Percentiles rank a stretch among this genome's conserved stretches.
phyloP scores from a whole-genome alignment of 1,140 invertebrate genomes.

The Elymnias hypermnestra region DNA sequence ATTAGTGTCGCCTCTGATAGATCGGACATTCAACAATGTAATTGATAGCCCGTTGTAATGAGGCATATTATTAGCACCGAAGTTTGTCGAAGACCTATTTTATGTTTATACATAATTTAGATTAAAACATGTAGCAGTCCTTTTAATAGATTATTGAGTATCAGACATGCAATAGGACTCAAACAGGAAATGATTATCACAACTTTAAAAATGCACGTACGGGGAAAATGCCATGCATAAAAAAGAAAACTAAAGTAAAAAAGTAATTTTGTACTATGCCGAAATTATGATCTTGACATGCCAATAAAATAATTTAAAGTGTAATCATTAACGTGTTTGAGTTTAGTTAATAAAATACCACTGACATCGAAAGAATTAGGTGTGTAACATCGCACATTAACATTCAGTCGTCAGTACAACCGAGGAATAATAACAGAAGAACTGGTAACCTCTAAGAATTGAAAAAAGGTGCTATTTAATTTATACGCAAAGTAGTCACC shows the following conservation, averaged over 20 bases:
- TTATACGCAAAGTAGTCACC: no score
- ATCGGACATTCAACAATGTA: conserved; percentile 30
- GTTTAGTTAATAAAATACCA: background rate
- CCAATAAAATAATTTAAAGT: background rate
- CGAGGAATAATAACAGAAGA: background rate
- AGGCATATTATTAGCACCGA: conserved; percentile 23
- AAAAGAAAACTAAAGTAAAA: background rate
- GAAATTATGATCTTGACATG: background rate
- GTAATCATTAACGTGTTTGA: background rate
- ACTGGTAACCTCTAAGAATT: no score
- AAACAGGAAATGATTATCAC: conserved; percentile 52
- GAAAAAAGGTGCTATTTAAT: no score
- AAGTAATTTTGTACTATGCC: background rate
- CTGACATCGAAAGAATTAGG: background rate
- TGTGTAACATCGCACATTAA: background rate
- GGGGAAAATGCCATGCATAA: no score
- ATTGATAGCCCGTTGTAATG: conserved; percentile 29
- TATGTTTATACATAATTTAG: background rate
- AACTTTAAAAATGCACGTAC: background rate
- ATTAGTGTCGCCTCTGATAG: conserved; percentile 26
- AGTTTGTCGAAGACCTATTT: conserved; percentile 2
- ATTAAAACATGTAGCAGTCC: conserved; percentile 1
- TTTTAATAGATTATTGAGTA: conserved; percentile 8
- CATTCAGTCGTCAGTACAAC: background rate
- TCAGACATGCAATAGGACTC: conserved; percentile 33